Conservation (phyloP, 2,888 invertebrate species). For the Lissonota sp. region DNA sequence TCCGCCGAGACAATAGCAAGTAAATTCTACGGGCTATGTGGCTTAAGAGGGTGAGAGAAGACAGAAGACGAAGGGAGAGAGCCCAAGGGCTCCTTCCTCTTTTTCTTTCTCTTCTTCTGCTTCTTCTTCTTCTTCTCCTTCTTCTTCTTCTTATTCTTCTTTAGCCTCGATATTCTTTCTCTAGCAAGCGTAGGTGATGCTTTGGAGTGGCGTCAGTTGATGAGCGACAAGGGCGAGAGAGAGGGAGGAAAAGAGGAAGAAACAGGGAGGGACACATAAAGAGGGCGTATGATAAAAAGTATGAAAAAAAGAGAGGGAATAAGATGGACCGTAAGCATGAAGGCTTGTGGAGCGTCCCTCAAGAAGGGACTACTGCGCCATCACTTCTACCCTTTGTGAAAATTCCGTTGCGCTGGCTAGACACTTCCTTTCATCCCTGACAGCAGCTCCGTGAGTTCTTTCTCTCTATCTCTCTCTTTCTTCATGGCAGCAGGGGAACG, state of each 20-base stretch:
- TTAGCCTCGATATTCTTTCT: slow-evolving; percentile 30
- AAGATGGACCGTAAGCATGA: slow-evolving; percentile 67
- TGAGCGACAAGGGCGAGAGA: slow-evolving; percentile 58
- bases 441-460: slow-evolving; percentile 70
- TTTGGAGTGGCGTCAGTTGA: slow-evolving; percentile 63
- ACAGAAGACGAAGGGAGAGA: slow-evolving; percentile 20
- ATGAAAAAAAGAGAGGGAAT: slow-evolving; percentile 53
- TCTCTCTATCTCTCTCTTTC: too few species aligned
- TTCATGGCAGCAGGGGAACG: too few species aligned
- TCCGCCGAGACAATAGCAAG: slow-evolving; percentile 80
- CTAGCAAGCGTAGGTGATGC: slow-evolving; percentile 40
- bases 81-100: slow-evolving; percentile 48
- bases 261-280: slow-evolving; percentile 55
- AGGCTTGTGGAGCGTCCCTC: slow-evolving; percentile 72
- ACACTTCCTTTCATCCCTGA: slow-evolving; percentile 81
- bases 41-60: slow-evolving; percentile 33
- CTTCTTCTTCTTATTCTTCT: slow-evolving; percentile 23
- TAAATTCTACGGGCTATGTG: slow-evolving; percentile 76
- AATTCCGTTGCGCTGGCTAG: slow-evolving; percentile 80
- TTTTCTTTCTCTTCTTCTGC: slow-evolving; percentile 31
- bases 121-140: slow-evolving; percentile 14
- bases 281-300: too few species aligned
- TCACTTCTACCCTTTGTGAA: slow-evolving; percentile 75
- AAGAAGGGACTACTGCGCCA: slow-evolving; percentile 76
- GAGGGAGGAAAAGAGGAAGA: slow-evolving; percentile 16